Base-by-base conservation (phyloP, 1,140 invertebrate genomes). In the Aphelenchoides besseyi region DNA sequence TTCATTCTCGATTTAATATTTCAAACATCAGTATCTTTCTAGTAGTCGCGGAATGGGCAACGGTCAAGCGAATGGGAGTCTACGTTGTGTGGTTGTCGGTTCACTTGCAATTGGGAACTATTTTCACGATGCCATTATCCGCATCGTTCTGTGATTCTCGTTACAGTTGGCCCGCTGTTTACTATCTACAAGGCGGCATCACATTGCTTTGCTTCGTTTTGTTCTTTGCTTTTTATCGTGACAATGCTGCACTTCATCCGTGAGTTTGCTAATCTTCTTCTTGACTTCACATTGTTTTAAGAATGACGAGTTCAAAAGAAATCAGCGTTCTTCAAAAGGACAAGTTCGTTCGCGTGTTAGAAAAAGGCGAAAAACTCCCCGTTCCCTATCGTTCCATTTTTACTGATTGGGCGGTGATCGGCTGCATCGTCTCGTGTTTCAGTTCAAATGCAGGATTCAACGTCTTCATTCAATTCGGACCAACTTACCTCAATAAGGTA, bases 401-500 rank as follows among this genome's bases (percentile, higher is more conserved):
- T n/a, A n/a, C n/a, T n/a, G n/a, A 57, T 8, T 26, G 1, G 54
- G 16, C 26, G 26, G 16, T 57, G 54, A 26, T 18, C 16, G 26
- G 26, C 12, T 57, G 26, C 26, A 26, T 57, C 26, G 54, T 12
- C 12, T 57, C 26, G 16, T 57, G 16, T 29, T 12, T 57, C n/a
- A 57, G 2, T 12, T 26, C 1, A 36, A 59, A 35, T 37, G 59
- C 78, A 16, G 66, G 75, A 32, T 70, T 78, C 37, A 62, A 79
- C 3, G 72, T 80, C 28, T 80, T 80, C 55, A 73, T 78, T 52
- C 79, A 82, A 32, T 80, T 81, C 41, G 79, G 79, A 8, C 79
- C 79, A 61, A 79, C 72, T 30, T 80, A 80, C 72, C 54, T 80
- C 26, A 80, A 80, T 30, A 82, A 80, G 37, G 79, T n/a, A n/a